Evolutionary conservation across 2,888 invertebrate species (phyloP), one percentile per base, ranked within the genome.

Genomic region (Erynnis tages): DNA sequence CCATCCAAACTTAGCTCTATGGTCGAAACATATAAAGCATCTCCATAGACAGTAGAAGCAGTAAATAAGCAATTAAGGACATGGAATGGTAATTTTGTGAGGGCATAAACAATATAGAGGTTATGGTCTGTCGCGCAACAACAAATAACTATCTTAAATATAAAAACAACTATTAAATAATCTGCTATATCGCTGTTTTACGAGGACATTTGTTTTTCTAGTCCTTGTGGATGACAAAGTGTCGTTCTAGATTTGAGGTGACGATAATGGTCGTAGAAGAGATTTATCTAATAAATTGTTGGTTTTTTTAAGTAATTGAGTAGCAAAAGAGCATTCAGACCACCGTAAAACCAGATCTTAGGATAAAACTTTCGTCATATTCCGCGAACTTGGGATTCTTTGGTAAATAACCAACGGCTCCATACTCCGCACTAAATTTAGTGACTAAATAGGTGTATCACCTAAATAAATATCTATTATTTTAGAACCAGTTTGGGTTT

Each of bases 11-110:
- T 17, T 2, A 5, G 16, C 13, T 41, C 50, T 43, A 43, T 29
- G 10, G 35, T 11, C 4, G 3, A 7, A 35, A 21, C 50, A 44
- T 50, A 29, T 50, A 50, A 37, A 29, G 14, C 43, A 50, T 37
- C 16, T 35, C 43, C 27, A 19, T 41, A 37, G 50, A 29, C 43
- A 50, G 41, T 29, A 14, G 19, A 19, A 43, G 35, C 35, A 50
- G 50, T 50, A 50, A 50, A 50, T 50, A 50, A 44, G 50, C 50
- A 50, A 50, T 50, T 50, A 50, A 37, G 50, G 37, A 14, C 50
- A 21, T 50, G 21, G 7, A 35, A 50, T 50, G 43, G 50, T 50
- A 44, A 44, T 50, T 44, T 44, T 30, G 50, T 43, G 21, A 14
- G 17, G 10, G 17, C 43, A 29, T 44, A 50, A 50, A 50, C 43